Base-by-base conservation (phyloP, 2,888 invertebrate genomes). In the Homarus gammarus region DNA sequence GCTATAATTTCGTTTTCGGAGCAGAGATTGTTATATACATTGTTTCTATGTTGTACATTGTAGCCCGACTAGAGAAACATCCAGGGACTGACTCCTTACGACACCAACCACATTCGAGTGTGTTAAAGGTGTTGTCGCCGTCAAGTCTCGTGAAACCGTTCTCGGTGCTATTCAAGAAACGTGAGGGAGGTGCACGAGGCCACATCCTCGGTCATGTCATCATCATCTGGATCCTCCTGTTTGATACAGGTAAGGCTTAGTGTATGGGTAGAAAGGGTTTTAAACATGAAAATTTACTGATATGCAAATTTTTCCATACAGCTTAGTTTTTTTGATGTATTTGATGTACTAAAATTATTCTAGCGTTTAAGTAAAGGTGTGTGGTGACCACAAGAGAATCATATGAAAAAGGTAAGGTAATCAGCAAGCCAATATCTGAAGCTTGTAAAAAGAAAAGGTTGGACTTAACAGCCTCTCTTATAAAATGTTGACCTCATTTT, bases 191-290 rank as follows among this genome's bases (percentile, higher is more conserved):
- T 22, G 38, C 18, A 2, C 40, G 75, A 40, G 27, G 22, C 12
- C 75, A 75, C 12, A 75, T 75, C 18, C 2, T 75, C 44, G 31
- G 73, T 2, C 40, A 75, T 75, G 27, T 75, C 75, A 15, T 75
- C 2, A 75, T 75, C 40, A 40, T 75, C 18, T 38, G 40, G 38
- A 2, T 38, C 38, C 75, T 40, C 8, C 6, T 75, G 44, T 75
- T 75, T 75, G 75, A 75, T 15, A 27, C 5, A 0, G 75, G 75
- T 40, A 40, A 75, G 75, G 0, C 12, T 49, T 49, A 10, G 6
- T 49, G 6, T 49, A n/a, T n/a, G n/a, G n/a, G n/a, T n/a, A n/a
- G n/a, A n/a, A n/a, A n/a, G n/a, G n/a, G n/a, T n/a, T n/a, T n/a
- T n/a, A n/a, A n/a, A n/a, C n/a, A n/a, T n/a, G n/a, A n/a, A n/a